Conservation (phyloP, 2,888 invertebrate species). For the Helicoverpa assulta region DNA sequence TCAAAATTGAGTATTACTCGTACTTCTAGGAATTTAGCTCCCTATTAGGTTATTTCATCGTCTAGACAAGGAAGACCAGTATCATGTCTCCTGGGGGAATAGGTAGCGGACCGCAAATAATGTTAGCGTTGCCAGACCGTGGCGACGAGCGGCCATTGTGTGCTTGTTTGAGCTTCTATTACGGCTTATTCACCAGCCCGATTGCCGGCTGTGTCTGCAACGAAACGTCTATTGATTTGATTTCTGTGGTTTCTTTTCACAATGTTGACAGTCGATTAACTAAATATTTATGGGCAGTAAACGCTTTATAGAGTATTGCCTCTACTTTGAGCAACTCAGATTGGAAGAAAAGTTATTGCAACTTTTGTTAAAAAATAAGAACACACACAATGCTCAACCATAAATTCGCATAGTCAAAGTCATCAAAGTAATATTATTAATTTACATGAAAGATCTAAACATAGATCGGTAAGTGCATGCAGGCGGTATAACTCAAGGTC, state of each 20-base stretch:
- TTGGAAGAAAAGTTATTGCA: too few relatives aligned
- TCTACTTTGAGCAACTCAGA: too few relatives aligned
- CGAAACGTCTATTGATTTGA: conserved; percentile 42
- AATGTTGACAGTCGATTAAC: conserved; percentile 3
- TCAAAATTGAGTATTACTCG: conserved; percentile 26
- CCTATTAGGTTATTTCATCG: conserved; percentile 67
- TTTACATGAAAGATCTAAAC: conserved; percentile 37
- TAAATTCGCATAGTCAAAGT: too few relatives aligned
- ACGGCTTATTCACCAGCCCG: conserved; percentile 61
- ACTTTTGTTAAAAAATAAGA: too few relatives aligned
- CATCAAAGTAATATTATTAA: conserved; percentile 26
- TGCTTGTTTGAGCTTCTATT: conserved; percentile 68
- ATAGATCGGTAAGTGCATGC: conserved; percentile 34
- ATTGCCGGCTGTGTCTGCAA: conserved; percentile 38
- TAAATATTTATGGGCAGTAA: not conserved
- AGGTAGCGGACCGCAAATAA: conserved; percentile 85
- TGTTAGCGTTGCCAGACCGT: conserved; percentile 83
- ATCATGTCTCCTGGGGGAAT: conserved; percentile 78
- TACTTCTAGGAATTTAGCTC: conserved; percentile 30
- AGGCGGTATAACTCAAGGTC: conserved; percentile 41
- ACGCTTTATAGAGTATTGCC: too few relatives aligned
- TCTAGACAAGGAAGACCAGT: conserved; percentile 81
- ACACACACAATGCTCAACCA: too few relatives aligned
- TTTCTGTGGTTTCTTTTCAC: conserved; percentile 1
- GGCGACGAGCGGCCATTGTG: conserved; percentile 73